Base-by-base conservation (phyloP, 2,888 invertebrate genomes). In the Entomobrya multifasciata region DNA sequence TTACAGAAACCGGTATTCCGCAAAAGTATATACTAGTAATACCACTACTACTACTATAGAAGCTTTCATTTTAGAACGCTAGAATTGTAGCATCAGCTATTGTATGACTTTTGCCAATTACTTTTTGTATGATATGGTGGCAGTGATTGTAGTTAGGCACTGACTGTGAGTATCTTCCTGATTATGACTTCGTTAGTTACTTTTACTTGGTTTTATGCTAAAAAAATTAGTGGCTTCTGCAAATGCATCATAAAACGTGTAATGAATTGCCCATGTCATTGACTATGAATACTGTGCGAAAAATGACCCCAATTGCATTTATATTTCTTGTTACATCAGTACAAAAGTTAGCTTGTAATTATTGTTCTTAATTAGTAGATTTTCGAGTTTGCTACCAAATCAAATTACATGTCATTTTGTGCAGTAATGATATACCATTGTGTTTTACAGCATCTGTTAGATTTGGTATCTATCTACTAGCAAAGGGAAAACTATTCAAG, bases 321-420 rank as follows among this genome's bases (percentile, higher is more conserved):
- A 36, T n/a, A 36, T 36, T 36, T 36, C 36, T 36, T 36, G 36
- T 6, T 36, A 36, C 36, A 36, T 36, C 36, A 36, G 8, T 6
- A 8, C 36, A 8, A n/a, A n/a, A 8, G 36, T 8, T 25, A 62
- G 62, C 62, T 62, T 62, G 62, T 62, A 62, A 62, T 62, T 62
- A 62, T 30, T n/a, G n/a, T n/a, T 62, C 27, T 15, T 62, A 62
- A 62, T 62, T 62, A 62, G 10, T 27, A 41, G 15, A 70, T 44
- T 70, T 44, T 41, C 20, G 4, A 47, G 25, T 20, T 70, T 22
- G 13, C 70, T 44, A 44, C 20, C 20, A 22, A 57, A 57, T 6
- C 1, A n/a, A 57, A 25, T 57, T 57, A 11, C 11, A 57, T 25
- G 11, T 1, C 25, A 15, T 57, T n/a, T 25, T 8, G n/a, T 11